A percentile compares a stretch with the other conserved stretches of the same genome.
These are phyloP conservation scores for Pemphigus obesinymphae DNA, from an alignment of 1,140 invertebrate genomes.

Conservation along the genomic window DNA sequence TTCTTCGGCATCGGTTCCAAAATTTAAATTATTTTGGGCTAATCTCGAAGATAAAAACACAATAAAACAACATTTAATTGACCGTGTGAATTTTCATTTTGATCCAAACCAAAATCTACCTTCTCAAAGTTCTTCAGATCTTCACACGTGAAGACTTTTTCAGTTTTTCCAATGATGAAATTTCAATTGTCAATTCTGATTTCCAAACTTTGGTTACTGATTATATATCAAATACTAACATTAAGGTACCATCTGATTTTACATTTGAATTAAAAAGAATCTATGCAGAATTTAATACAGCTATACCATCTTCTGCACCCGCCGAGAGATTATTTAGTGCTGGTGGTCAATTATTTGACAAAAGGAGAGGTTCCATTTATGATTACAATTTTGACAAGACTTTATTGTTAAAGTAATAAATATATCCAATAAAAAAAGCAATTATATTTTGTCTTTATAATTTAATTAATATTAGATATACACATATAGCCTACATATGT, in stretches of 20 bases:
- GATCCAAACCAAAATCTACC: not conserved
- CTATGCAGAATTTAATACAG: not conserved
- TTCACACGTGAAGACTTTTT: not conserved
- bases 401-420: conserved; percentile 6
- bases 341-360: conserved; percentile 7
- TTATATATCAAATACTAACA: conserved; percentile 8
- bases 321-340: conserved; percentile 1
- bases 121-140: not conserved
- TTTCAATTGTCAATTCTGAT: not conserved
- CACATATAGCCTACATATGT: not conserved
- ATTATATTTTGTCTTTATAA: not conserved
- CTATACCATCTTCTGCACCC: not conserved
- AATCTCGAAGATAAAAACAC: not conserved
- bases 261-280: not conserved
- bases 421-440: not conserved
- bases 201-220: conserved; percentile 6
- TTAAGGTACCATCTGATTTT: not conserved
- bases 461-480: no score
- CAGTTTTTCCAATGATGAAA: not conserved
- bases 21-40: not conserved
- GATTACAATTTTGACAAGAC: not conserved
- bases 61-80: not conserved
- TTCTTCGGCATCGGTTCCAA: conserved; percentile 5
- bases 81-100: not conserved
- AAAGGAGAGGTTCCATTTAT: not conserved